phyloP scores from a whole-genome alignment of 2,113 vertebrate species.

The Calypte anna region DNA sequence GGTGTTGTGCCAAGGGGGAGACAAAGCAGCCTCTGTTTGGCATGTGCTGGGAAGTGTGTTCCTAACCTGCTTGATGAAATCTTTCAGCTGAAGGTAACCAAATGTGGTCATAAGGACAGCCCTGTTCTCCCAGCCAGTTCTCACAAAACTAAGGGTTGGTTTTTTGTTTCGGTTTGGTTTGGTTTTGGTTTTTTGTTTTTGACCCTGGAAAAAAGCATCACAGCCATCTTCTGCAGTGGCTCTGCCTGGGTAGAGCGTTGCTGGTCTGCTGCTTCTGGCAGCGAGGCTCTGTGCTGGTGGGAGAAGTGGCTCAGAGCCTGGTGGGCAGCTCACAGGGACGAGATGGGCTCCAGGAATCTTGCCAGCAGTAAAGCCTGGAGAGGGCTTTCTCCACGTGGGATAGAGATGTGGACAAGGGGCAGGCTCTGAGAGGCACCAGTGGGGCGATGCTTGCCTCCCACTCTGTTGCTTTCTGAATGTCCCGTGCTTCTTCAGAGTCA shows the following conservation, averaged over 20 bases:
- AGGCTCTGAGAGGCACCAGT: neutral
- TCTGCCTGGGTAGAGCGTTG: neutral
- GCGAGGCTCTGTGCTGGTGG: neutral
- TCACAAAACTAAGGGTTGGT: neutral
- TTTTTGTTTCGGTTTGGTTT: neutral
- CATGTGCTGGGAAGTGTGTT: neutral
- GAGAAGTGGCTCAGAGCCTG: neutral
- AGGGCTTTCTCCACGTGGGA: neutral
- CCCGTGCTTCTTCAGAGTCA: neutral
- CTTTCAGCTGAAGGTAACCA: slow-evolving; percentile 19
- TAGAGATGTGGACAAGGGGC: neutral
- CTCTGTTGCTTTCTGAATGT: neutral
- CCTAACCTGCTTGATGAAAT: slow-evolving; percentile 35
- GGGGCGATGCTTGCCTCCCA: neutral
- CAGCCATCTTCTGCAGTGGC: rapidly evolving
- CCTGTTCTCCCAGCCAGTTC: neutral
- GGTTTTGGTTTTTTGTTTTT: neutral
- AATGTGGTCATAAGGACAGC: neutral
- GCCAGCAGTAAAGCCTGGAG: rapidly evolving
- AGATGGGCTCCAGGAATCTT: neutral
- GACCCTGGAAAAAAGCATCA: neutral
- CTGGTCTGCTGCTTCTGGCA: neutral
- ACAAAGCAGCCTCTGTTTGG: slow-evolving; percentile 26
- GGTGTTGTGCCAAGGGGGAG: neutral
- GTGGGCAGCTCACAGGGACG: neutral